phyloP scores from a whole-genome alignment of 2,888 invertebrate species.

The Ornithoptera alexandrae region DNA sequence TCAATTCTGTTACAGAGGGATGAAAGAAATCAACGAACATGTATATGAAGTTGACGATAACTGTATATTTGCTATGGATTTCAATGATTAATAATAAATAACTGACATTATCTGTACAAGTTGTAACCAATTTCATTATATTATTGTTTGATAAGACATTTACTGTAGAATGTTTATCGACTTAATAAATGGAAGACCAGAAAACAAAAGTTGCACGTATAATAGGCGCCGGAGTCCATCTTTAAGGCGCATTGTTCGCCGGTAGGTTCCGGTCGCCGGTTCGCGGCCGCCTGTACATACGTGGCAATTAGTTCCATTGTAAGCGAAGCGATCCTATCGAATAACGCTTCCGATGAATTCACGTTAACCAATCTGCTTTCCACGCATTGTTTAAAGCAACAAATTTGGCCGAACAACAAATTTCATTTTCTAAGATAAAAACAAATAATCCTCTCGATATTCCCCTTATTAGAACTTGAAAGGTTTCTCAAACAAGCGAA shows the following conservation, averaged over 20 bases:
- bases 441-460: too few relatives aligned
- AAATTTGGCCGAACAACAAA: constrained; percentile 32
- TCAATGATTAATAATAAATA: too few relatives aligned
- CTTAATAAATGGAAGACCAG: constrained; percentile 49
- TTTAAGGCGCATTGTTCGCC: constrained; percentile 53
- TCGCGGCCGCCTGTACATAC: constrained; percentile 40
- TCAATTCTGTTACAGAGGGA: too few relatives aligned
- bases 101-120: too few relatives aligned
- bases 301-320: constrained; percentile 77
- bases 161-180: constrained; percentile 5
- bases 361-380: constrained; percentile 63
- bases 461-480: too few relatives aligned
- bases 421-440: too few relatives aligned
- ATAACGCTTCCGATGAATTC: constrained; percentile 74
- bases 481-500: too few relatives aligned
- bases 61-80: too few relatives aligned
- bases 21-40: too few relatives aligned
- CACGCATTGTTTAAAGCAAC: constrained; percentile 60
- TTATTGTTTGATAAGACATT: not conserved
- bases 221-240: constrained; percentile 41
- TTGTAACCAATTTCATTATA: too few relatives aligned
- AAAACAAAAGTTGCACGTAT: constrained; percentile 54
- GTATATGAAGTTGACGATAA: too few relatives aligned
- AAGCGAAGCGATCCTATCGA: constrained; percentile 67
- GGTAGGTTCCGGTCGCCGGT: constrained; percentile 50